Conservation (phyloP, 2,113 vertebrate genomes). For the Ceyx cyanopectus region DNA sequence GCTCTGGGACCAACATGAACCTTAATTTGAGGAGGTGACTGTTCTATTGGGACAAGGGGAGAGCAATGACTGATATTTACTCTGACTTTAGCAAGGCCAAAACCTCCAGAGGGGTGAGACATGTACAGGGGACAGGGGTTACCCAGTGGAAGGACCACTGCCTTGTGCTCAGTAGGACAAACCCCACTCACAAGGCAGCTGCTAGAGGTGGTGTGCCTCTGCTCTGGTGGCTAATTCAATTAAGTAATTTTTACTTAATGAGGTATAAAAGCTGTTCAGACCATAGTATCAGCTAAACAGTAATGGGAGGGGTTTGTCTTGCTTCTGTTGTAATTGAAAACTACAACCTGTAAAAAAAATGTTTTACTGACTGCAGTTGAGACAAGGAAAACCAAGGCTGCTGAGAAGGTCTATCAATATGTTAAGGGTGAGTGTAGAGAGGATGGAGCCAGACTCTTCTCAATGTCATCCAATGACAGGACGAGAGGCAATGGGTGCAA, state of each 20-base stretch:
- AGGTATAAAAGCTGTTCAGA: not conserved
- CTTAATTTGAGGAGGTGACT: not conserved
- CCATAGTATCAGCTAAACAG: not conserved
- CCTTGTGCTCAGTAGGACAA: not conserved
- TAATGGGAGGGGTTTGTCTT: not conserved
- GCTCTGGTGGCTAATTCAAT: not conserved
- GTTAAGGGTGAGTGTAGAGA: too few relatives aligned
- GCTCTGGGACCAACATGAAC: not conserved
- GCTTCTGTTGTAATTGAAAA: not conserved
- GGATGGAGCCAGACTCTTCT: too few relatives aligned
- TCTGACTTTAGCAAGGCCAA: not conserved
- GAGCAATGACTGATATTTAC: not conserved
- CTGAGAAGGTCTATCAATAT: not conserved
- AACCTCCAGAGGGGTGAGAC: not conserved
- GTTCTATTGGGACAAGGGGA: not conserved
- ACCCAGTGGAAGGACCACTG: too few relatives aligned
- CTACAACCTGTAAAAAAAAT: not conserved
- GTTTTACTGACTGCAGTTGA: not conserved
- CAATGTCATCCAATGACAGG: too few relatives aligned
- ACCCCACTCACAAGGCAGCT: rapidly evolving
- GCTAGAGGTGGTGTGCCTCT: not conserved
- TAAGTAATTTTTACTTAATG: not conserved
- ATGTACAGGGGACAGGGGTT: too few relatives aligned
- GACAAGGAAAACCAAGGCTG: not conserved
- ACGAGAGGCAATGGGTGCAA: too few relatives aligned